phyloP scores from a whole-genome alignment of 2,797 vertebrate genomes.

The Threskiornis aethiopicus region DNA sequence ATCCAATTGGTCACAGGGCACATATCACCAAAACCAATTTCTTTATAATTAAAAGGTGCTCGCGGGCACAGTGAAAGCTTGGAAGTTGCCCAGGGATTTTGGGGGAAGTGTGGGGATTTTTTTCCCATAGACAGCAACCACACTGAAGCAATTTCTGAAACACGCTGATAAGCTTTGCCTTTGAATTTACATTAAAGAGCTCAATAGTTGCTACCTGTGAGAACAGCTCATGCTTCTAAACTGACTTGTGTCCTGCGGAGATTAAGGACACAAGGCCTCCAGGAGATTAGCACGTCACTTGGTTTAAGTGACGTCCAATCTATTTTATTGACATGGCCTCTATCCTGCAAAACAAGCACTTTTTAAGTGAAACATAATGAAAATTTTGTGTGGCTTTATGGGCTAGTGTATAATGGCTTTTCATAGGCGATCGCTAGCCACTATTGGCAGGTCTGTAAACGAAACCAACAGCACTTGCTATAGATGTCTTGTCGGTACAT shows the following conservation, averaged over 20 bases:
- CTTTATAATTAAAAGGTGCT: constrained; percentile 79
- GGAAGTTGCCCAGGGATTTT: constrained; percentile 69
- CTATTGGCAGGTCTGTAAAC: constrained; percentile 49
- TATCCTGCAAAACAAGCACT: constrained; percentile 76
- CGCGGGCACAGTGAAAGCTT: constrained; percentile 56
- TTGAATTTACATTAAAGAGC: constrained; percentile 79
- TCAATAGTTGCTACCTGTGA: constrained; percentile 75
- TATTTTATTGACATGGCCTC: constrained; percentile 76
- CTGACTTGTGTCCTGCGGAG: constrained; percentile 73
- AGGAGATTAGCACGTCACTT: constrained; percentile 75
- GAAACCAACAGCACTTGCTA: constrained; percentile 12
- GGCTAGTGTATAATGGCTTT: constrained; percentile 40
- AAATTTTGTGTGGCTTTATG: constrained; percentile 68
- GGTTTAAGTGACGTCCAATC: constrained; percentile 76
- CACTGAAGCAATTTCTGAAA: constrained; percentile 78
- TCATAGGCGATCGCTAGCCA: constrained; percentile 20
- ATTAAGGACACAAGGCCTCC: constrained; percentile 76
- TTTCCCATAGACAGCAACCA: constrained; percentile 65
- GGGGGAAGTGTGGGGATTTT: constrained; percentile 35
- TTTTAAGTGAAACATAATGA: constrained; percentile 74
- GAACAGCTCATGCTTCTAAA: constrained; percentile 73
- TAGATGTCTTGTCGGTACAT: not conserved
- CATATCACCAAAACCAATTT: constrained; percentile 74
- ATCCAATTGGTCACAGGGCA: constrained; percentile 75
- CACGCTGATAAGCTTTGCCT: constrained; percentile 75